Base-by-base conservation (phyloP, 1,140 invertebrate species). In the Eueides isabella region DNA sequence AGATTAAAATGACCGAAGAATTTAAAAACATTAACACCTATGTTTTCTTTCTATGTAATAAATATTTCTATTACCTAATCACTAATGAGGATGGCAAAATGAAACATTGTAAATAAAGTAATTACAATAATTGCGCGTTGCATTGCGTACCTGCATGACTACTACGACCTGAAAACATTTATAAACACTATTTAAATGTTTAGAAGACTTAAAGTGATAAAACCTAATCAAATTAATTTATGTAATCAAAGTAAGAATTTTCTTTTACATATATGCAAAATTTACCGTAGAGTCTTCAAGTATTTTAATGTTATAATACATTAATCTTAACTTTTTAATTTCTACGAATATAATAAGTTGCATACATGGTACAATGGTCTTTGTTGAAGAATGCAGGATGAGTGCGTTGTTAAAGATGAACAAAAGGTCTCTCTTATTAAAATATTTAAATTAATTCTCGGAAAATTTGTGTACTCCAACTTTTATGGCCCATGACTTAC, bases 341-440 rank as follows among this genome's bases (percentile, higher is more conserved):
- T 55, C 48, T 26, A 55, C 48, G 19, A 55, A 23, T 55, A 26
- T 55, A 55, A 9, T 55, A 26, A n/a, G 3, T 41, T 23, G 19
- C 23, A 26, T 38, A 38, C 4, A 38, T 38, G 35, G 35, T 48
- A 2, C 44, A 48, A 23, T 11, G n/a, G n/a, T 0, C 48, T 23
- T 55, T 55, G 48, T 23, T 48, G 7, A 23, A 26, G 48, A 55
- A 55, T 55, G 48, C 48, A 55, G 23, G 23, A 55, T 55, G 48
- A 55, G 48, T 26, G 23, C 48, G 19, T 55, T 55, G 48, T 55
- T 55, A 55, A 55, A 55, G 48, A 55, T 26, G 48, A 55, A 55
- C 48, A 55, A 55, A 55, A 55, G 48, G 19, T 55, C 48, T 55
- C 48, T 55, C 48, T 55, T 55, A 55, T 55, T 55, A 55, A 55